phyloP scores from a whole-genome alignment of 2,113 vertebrate genomes.

The Eudorcas thomsonii region DNA sequence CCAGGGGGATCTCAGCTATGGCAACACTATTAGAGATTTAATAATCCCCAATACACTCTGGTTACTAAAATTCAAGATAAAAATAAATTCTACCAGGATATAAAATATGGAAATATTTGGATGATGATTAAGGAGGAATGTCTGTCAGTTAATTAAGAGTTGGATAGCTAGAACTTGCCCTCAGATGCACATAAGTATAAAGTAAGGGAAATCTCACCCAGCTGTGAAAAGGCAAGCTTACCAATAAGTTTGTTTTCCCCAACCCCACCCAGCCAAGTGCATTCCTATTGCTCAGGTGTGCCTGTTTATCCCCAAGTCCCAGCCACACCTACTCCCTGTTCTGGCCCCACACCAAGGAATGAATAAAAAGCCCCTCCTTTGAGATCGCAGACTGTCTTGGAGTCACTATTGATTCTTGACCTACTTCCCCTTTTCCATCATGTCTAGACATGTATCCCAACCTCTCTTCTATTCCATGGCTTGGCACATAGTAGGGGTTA shows the following conservation, averaged over 20 bases:
- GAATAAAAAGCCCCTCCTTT: neutral
- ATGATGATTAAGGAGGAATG: neutral
- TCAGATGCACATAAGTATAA: neutral
- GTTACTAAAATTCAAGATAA: neutral
- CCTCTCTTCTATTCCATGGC: neutral
- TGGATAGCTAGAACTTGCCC: neutral
- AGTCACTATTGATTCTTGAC: neutral
- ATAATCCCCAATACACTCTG: neutral
- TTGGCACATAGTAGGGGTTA: neutral
- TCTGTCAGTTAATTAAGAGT: neutral
- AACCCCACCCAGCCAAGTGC: neutral
- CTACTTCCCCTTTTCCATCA: neutral
- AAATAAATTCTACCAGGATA: neutral
- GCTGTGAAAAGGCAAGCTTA: neutral
- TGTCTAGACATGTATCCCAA: neutral
- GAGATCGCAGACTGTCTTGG: neutral
- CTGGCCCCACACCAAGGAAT: neutral
- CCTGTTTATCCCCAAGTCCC: conserved; percentile 1
- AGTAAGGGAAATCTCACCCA: neutral
- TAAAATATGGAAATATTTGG: neutral
- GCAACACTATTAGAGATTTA: neutral
- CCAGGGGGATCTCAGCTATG: neutral
- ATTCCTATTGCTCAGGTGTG: conserved; percentile 13
- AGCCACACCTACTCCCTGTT: conserved; percentile 7
- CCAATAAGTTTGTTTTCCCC: neutral